Percentiles rank a stretch among this genome's conserved stretches.
phyloP scores from a whole-genome alignment of 1,140 invertebrate genomes.

The Sinonovacula constricta region DNA sequence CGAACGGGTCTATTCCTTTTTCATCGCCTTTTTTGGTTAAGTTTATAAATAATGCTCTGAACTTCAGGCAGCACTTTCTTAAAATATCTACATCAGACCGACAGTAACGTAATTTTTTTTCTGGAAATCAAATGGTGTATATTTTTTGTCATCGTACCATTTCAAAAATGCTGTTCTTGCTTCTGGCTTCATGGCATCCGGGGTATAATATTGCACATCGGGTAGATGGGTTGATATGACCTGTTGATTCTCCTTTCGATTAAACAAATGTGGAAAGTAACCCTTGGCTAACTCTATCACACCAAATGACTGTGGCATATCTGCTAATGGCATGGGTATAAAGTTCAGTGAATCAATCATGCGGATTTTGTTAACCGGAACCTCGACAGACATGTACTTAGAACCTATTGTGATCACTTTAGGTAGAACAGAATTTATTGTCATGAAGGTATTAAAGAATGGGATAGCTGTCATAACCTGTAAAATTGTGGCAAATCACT shows the following conservation, averaged over 20 bases:
- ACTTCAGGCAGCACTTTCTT: not conserved
- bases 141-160: constrained; percentile 19
- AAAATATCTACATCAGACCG: constrained; percentile 39
- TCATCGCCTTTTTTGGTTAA: no score
- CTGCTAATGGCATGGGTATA: constrained; percentile 7
- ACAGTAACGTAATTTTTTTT: constrained; percentile 4
- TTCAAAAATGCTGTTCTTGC: constrained; percentile 1
- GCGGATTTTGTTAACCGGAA: not conserved
- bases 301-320: constrained; percentile 24
- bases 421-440: not conserved
- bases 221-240: not conserved
- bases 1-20: no score
- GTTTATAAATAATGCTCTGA: no score
- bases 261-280: no score
- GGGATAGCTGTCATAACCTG: not conserved
- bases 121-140: constrained; percentile 17
- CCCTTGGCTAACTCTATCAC: constrained; percentile 14
- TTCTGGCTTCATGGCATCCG: constrained; percentile 11
- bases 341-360: no score
- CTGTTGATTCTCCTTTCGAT: not conserved
- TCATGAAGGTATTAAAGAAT: constrained; percentile 10
- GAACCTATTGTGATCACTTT: no score
- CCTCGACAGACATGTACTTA: constrained; percentile 1
- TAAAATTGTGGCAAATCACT: no score
- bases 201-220: not conserved